Conservation (phyloP, 1,140 invertebrate species). For the Drosophila mayri region DNA sequence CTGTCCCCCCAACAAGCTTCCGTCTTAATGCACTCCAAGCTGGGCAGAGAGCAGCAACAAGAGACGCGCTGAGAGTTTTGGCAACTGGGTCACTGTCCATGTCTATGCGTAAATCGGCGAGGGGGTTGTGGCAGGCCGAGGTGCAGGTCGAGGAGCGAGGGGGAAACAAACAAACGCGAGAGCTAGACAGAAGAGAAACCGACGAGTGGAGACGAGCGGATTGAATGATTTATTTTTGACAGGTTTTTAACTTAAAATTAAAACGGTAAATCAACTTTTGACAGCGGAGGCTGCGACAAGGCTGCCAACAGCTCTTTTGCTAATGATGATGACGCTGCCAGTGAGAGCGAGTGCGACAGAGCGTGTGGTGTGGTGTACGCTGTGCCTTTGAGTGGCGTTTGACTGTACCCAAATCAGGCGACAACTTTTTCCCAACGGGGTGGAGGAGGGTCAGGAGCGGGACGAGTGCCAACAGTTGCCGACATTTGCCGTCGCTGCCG, state of each 20-base stretch:
- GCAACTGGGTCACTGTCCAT: constrained; percentile 63
- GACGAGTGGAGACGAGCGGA: constrained; percentile 59
- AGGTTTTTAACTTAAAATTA: constrained; percentile 85
- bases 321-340: constrained; percentile 69
- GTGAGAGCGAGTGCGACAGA: constrained; percentile 18
- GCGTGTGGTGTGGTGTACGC: constrained; percentile 15
- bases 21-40: constrained; percentile 50
- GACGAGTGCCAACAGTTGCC: constrained; percentile 64
- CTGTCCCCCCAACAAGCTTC: not conserved
- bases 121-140: not conserved
- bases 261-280: constrained; percentile 85
- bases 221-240: constrained; percentile 85
- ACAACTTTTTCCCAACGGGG: constrained; percentile 29
- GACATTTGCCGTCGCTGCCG: constrained; percentile 66
- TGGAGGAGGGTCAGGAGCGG: constrained; percentile 1
- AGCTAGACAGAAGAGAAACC: constrained; percentile 33
- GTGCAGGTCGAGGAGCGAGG: constrained; percentile 11
- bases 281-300: constrained; percentile 80
- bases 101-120: constrained; percentile 58
- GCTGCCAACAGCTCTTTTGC: constrained; percentile 78
- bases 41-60: constrained; percentile 5
- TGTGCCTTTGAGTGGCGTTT: constrained; percentile 48
- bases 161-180: constrained; percentile 17
- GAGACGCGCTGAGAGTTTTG: constrained; percentile 18
- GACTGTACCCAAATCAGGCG: constrained; percentile 76